Base-by-base conservation (phyloP, 1,140 invertebrate genomes). In the Nephila pilipes region DNA sequence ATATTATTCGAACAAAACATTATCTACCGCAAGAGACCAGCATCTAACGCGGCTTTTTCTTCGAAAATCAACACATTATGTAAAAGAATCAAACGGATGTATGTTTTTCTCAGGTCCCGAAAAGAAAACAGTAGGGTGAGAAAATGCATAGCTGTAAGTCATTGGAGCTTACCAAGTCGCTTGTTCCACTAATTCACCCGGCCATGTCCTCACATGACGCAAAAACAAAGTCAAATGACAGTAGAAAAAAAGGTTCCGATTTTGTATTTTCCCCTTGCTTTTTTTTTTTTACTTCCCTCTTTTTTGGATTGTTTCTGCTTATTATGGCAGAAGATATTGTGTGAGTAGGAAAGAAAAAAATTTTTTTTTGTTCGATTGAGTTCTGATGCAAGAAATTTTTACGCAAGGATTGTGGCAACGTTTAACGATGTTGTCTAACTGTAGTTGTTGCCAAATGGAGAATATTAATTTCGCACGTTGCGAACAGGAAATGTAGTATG, bases 181-280 rank as follows among this genome's bases (percentile, higher is more conserved):
- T 25, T 65, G 63, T 65, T 65, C 63, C 63, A 65, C 63, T 65
- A 65, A 65, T 29, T 25, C 63, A n/a, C 25, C 63, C n/a, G 63
- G 10, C 63, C 63, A n/a, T 65, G 63, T 65, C 63, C 10, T n/a
- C 12, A 25, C n/a, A 65, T 65, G 63, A 65, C 63, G 63, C 63
- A 65, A 65, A 65, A 46, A 46, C 46, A 46, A 46, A 46, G 46
- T 46, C 46, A 10, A 46, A 46, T 46, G 46, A 46, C 46, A 46
- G 46, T 46, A 46, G 12, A 46, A n/a, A n/a, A 46, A 46, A 46
- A 46, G 12, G 46, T 46, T 46, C 46, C 46, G 12, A 46, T 46
- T 46, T 46, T 46, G 46, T 46, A 46, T 46, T 46, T 46, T 46
- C 46, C 38, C 2, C 6, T n/a, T n/a, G n/a, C 46, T 46, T 46